A percentile compares a stretch with the other conserved stretches of the same genome.
These are phyloP conservation scores for Casuarius casuarius DNA, from an alignment of 2,113 vertebrate genomes.

Conservation along the genomic window DNA sequence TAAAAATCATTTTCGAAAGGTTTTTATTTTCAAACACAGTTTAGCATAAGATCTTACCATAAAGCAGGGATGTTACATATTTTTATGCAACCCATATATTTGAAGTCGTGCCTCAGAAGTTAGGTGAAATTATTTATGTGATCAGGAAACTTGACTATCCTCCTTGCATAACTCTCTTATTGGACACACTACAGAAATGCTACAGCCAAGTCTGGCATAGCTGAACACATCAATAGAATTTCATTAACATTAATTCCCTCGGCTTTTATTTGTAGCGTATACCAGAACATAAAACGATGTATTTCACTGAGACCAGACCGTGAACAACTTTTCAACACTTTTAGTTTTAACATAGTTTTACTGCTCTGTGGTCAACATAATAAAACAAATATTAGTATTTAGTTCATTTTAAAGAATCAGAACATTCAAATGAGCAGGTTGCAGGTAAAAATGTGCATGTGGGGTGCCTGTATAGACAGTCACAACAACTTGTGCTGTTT, in stretches of 20 bases:
- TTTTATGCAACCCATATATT: constrained; percentile 33
- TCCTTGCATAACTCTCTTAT: not conserved
- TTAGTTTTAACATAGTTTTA: not conserved
- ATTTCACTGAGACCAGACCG: not conserved
- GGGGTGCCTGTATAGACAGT: not conserved
- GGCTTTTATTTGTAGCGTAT: not conserved
- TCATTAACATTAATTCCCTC: not conserved
- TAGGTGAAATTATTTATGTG: constrained; percentile 25
- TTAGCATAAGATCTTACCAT: constrained; percentile 35
- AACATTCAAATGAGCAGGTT: not conserved
- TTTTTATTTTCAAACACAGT: constrained; percentile 67
- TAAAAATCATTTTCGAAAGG: constrained; percentile 62
- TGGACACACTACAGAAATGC: not conserved
- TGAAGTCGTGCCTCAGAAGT: constrained; percentile 50
- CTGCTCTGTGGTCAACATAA: not conserved
- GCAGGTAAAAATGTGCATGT: not conserved
- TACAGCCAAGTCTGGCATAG: not conserved
- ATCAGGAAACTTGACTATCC: constrained; percentile 7
- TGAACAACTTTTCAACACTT: not conserved
- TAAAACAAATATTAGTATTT: not conserved
- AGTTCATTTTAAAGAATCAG: not conserved
- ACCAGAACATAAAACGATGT: accelerated
- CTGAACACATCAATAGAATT: not conserved
- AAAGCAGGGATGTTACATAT: constrained; percentile 43
- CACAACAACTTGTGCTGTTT: not conserved